Base-by-base conservation (phyloP, 2,113 vertebrate species). In the Epinephelus lanceolatus region DNA sequence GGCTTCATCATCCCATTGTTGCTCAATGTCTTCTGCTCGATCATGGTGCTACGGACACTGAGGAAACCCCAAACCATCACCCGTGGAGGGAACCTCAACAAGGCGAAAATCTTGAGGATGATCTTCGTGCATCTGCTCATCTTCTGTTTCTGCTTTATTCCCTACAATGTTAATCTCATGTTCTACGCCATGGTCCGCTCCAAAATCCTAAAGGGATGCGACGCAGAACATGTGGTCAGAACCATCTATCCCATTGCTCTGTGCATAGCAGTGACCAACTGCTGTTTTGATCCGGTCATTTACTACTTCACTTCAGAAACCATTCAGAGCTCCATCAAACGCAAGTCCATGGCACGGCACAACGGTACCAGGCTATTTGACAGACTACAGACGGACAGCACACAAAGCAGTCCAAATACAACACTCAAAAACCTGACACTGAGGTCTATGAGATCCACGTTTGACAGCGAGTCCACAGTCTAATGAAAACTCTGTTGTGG, bases 271-370 rank as follows among this genome's bases (percentile, higher is more conserved):
- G 97, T 99, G 75, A 97, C 97, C 80, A 99, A 99, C 95, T 99
- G 98, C 77, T 99, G 98, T 59, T 99, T 99, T 86, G 98, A 99
- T 86, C 98, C 98, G 7, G 96, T 99, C 33, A 94, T 99, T 88
- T 99, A 99, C 75, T 99, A 99, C 83, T 99, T 99, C 76, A 99
- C 98, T 1, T 99, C 98, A 0, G 98, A 99, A 45, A 97, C 97
- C 3, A 98, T 99, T 86, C 96, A 99, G 86, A 99, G 97, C 78
- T 99, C 98, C 6, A 97, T 99, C 75, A 98, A 96, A 94, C 96
- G 96, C 80, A 97, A 97, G 89, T 96, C 93, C 21, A 83, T 51
- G 10, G 33, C 87, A 83, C 89, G 89, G 93, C 17, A 89, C 49
- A 94, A 76, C 1, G 94, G 96, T 0, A 55, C 76, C 60, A 97